Evolutionary conservation across 2,888 invertebrate genomes (phyloP), one percentile per base, ranked within the genome.

Genomic region (Rotaria macrura): DNA sequence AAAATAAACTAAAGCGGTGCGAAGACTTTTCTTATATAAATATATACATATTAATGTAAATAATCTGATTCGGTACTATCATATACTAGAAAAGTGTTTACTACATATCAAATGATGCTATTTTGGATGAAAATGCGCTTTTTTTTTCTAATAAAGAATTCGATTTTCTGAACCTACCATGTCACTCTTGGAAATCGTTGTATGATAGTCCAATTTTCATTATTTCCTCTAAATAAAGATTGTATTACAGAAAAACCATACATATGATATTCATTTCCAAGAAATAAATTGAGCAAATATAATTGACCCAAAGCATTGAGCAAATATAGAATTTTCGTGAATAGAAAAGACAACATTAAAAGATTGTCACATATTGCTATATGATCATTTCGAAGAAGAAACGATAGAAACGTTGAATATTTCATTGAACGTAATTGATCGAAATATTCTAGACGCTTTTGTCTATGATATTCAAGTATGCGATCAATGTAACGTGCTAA

Each of bases 301-400:
- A 85, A 79, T 55, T 85, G 85, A 47, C 84, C 84, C 79, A 84
- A 74, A 10, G 84, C 85, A 84, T 87, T 85, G n/a, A 84, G 49
- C 38, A 84, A 74, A 43, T 84, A 85, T 29, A 85, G 83, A 14
- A 85, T 47, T 84, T 85, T 85, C 23, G 84, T 84, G 49, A 85
- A 84, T 72, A 85, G 52, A 72, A 84, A 85, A 12, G 49, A 65
- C 49, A 47, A 47, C 34, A 85, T 34, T 43, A 85, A 57, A 84
- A 84, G 83, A 52, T 84, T 85, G 12, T 84, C 52, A 20, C 65
- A 49, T 25, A 57, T 57, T 52, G 40, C 5, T 12, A 79, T 40
- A 43, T 43, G 43, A 79, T 79, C 43, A 43, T 85, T 84, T 34
- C 52, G 65, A 10, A 85, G 34, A 47, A 83, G 83, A 14, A 85